These are phyloP conservation scores for Lasioglossum calceatum DNA, from an alignment of 2,888 invertebrate genomes.

Conservation along the genomic window DNA sequence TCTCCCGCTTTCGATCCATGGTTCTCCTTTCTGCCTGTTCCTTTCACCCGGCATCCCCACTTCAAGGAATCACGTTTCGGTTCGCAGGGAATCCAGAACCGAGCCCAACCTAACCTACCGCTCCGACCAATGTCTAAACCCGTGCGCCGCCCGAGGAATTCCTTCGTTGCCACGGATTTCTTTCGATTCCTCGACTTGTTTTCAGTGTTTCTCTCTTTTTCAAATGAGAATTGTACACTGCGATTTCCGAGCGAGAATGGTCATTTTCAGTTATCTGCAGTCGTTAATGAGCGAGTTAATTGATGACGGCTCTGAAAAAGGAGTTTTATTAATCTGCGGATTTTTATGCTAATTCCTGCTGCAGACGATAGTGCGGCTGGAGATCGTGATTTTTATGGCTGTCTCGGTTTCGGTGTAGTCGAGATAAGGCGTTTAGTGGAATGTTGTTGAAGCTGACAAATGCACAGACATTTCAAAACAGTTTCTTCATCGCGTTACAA, in stretches of 20 bases:
- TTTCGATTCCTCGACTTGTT: neutral
- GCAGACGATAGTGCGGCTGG: no score
- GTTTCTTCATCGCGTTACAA: no score
- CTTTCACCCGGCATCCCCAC: conserved; percentile 59
- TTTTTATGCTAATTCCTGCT: no score
- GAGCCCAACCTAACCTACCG: conserved; percentile 40
- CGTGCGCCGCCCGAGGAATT: conserved; percentile 9
- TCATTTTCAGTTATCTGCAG: neutral
- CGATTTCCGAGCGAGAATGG: neutral
- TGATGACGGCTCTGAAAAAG: neutral
- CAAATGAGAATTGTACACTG: neutral
- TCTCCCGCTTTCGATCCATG: conserved; percentile 63
- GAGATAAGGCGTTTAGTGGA: no score
- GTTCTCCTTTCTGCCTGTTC: conserved; percentile 53
- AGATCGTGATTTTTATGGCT: no score
- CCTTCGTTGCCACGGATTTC: neutral
- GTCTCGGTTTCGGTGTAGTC: no score
- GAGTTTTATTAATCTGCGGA: neutral
- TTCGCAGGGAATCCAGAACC: conserved; percentile 54
- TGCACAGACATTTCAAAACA: no score
- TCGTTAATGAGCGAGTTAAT: neutral
- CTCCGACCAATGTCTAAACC: neutral
- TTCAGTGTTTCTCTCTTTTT: neutral
- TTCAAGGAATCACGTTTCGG: conserved; percentile 56
- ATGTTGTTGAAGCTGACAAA: no score